Evolutionary conservation across 2,113 vertebrate genomes (phyloP).

Genomic region (Anarrhichthys ocellatus): DNA sequence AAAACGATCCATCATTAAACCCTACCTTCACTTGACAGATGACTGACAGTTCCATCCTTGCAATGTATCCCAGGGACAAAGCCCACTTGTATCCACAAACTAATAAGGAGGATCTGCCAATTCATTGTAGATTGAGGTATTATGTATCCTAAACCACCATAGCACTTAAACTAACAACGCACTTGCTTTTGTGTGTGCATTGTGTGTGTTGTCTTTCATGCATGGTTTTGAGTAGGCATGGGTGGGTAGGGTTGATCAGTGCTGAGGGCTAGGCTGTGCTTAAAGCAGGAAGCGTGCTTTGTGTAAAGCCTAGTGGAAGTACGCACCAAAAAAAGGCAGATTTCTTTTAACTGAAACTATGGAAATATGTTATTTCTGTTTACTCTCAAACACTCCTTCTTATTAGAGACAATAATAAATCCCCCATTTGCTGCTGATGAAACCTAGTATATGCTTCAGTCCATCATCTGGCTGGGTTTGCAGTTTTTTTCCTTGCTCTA

Average conservation of each 20-base stretch:
- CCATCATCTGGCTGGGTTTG: not conserved
- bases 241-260: not conserved
- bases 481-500: not conserved
- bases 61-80: conserved; percentile 22
- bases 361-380: not conserved
- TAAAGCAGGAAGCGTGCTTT: conserved; percentile 69
- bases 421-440: not conserved
- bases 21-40: conserved; percentile 78
- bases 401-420: not conserved
- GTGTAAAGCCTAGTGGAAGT: conserved; percentile 37
- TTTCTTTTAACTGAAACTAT: not conserved
- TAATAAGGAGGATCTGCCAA: conserved; percentile 47
- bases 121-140: conserved; percentile 51
- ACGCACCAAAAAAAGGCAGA: conserved; percentile 34
- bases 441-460: not conserved
- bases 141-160: conserved; percentile 20
- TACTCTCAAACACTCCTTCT: not conserved
- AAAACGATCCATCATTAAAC: not conserved
- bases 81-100: conserved; percentile 56
- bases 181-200: conserved; percentile 9
- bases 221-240: not conserved
- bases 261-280: conserved; percentile 38
- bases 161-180: not conserved
- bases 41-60: not conserved
- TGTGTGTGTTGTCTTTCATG: conserved; percentile 22